phyloP scores from a whole-genome alignment of 92 coral and sea anemone species.

The Siderastrea siderea region DNA sequence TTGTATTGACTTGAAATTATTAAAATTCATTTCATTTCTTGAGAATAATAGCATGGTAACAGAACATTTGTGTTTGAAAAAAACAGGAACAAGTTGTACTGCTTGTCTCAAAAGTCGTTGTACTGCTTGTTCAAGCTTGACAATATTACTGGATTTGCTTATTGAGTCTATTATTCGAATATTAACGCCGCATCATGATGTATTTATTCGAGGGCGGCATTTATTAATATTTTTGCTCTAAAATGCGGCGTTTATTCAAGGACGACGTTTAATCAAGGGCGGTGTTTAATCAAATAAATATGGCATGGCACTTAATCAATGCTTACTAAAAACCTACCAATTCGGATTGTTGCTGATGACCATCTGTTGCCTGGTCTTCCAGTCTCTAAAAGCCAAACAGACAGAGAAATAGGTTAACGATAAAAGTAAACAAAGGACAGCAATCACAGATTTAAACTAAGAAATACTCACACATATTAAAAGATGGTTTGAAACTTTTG shows the following conservation, averaged over 20 bases:
- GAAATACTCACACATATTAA: background rate
- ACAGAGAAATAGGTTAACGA: background rate
- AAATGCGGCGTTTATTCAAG: too few species aligned
- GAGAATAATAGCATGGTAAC: too few species aligned
- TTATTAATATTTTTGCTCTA: too few species aligned
- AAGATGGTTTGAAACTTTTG: conserved; percentile 15
- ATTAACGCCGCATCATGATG: background rate
- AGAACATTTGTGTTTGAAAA: too few species aligned
- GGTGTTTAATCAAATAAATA: too few species aligned
- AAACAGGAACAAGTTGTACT: too few species aligned
- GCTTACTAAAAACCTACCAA: conserved; percentile 32
- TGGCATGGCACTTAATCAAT: background rate
- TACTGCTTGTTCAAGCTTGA: too few species aligned
- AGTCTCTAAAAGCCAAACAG: conserved; percentile 24
- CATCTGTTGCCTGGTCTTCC: conserved; percentile 46
- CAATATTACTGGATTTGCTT: too few species aligned
- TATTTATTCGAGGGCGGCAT: background rate
- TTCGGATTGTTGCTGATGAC: conserved; percentile 54
- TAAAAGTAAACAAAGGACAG: background rate
- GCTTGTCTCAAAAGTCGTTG: too few species aligned
- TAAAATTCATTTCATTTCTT: too few species aligned
- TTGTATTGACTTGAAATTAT: conserved; percentile 2
- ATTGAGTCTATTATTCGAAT: too few species aligned
- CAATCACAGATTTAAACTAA: conserved; percentile 12
- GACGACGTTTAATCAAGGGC: too few species aligned